phyloP scores from a whole-genome alignment of 92 coral and sea anemone genomes.

The Metridium senile region DNA sequence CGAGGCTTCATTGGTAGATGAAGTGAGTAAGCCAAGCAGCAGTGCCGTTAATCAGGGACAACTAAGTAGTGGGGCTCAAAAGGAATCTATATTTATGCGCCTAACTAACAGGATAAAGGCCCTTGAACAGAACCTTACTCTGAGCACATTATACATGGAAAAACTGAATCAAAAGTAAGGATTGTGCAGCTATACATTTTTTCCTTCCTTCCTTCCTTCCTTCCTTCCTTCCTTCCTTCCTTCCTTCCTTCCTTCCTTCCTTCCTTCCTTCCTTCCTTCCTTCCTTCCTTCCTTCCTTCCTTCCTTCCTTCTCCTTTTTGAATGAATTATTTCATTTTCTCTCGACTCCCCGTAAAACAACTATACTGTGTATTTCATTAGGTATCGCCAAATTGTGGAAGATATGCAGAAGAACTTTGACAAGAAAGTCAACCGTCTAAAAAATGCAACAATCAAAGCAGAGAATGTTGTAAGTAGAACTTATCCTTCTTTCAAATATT shows the following conservation, averaged over 20 bases:
- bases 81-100: constrained; percentile 96
- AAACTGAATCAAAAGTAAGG: constrained; percentile 90
- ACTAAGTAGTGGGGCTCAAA: constrained; percentile 58
- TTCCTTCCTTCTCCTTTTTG: not conserved
- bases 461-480: constrained; percentile 69
- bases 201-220: not conserved
- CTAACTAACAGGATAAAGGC: constrained; percentile 97
- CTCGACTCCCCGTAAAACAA: no score
- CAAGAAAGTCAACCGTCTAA: constrained; percentile 75
- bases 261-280: not conserved
- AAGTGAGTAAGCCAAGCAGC: constrained; percentile 33
- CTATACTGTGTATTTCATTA: no score
- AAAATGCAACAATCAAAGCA: constrained; percentile 86
- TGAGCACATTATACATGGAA: constrained; percentile 93
- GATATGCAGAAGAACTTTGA: constrained; percentile 93
- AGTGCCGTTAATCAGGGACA: constrained; percentile 23
- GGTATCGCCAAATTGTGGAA: constrained; percentile 92
- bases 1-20: constrained; percentile 48
- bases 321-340: not conserved
- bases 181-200: not conserved
- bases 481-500: not conserved
- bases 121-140: constrained; percentile 89
- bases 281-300: not conserved
- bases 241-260: not conserved
- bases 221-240: not conserved